Conservation (phyloP, 2,113 vertebrate genomes). For the Stegostoma tigrinum region DNA sequence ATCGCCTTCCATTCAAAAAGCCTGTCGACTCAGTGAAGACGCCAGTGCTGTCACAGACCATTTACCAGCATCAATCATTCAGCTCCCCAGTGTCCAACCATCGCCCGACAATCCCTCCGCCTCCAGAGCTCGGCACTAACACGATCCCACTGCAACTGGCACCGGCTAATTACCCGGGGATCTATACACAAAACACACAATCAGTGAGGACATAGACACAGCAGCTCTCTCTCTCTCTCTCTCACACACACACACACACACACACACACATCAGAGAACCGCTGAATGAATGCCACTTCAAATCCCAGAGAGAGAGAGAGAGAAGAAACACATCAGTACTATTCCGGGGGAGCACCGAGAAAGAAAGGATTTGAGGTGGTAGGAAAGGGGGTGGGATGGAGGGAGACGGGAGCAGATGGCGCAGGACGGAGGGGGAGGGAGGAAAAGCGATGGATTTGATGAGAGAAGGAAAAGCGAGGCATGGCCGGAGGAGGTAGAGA, state of each 20-base stretch:
- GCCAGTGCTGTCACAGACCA: conserved; percentile 11
- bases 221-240: background rate
- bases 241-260: background rate
- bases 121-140: background rate
- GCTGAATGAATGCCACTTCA: background rate
- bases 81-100: background rate
- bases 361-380: background rate
- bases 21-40: conserved; percentile 17
- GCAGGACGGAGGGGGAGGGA: background rate
- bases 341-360: background rate
- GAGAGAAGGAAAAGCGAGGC: no score
- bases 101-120: background rate
- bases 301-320: background rate
- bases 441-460: no score
- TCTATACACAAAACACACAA: background rate
- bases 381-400: background rate
- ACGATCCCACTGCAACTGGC: background rate
- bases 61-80: background rate
- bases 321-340: no score
- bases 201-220: background rate
- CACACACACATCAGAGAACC: background rate
- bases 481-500: no score
- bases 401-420: background rate
- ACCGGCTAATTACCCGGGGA: background rate
- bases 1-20: background rate